Base-by-base conservation (phyloP, 2,888 invertebrate genomes). In the Tortrix viridana region DNA sequence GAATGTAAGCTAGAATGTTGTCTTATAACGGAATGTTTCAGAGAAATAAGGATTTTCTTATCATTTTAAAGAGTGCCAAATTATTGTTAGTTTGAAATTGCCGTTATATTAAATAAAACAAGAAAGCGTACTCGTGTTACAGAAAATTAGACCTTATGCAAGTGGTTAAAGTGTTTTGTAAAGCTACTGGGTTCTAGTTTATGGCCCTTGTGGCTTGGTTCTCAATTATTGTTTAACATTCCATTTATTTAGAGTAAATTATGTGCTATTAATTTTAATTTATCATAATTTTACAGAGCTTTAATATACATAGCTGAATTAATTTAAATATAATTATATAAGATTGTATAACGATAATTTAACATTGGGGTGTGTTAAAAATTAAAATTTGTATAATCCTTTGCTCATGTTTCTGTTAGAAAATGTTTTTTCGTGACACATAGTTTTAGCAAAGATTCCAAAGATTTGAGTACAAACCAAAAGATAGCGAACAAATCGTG, bases 391-490 rank as follows among this genome's bases (percentile, higher is more conserved):
- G 2, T 18, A 3, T 7, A n/a, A n/a, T 43, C 18, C 7, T 41
- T 26, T 12, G 44, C 44, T 44, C 18, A 19, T 19, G 18, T 44
- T 5, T 44, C 14, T 2, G 9, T 38, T 38, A 41, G 22, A 32
- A 53, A 47, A 54, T 53, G 41, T 52, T 57, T 46, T 62, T 47
- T 23, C 41, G 18, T 43, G 19, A 26, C 16, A 26, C 48, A n/a
- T 63, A 58, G 58, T 20, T 26, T 53, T 53, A 63, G 56, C 9
- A 53, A 59, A 37, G 19, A 66, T 63, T 64, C 74, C 75, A 74
- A 75, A 76, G 73, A 65, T 56, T 63, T 64, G 66, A 76, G 77
- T 76, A 77, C 76, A 77, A 76, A 60, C 55, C 55, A 26, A 50
- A 44, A 57, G 23, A 16, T 53, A 53, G 38, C 16, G 53, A 53